A percentile compares a stretch with the other conserved stretches of the same genome.
Evolutionary conservation across 2,113 vertebrate species (phyloP).

Genomic region (Pomatostomus ruficeps): DNA sequence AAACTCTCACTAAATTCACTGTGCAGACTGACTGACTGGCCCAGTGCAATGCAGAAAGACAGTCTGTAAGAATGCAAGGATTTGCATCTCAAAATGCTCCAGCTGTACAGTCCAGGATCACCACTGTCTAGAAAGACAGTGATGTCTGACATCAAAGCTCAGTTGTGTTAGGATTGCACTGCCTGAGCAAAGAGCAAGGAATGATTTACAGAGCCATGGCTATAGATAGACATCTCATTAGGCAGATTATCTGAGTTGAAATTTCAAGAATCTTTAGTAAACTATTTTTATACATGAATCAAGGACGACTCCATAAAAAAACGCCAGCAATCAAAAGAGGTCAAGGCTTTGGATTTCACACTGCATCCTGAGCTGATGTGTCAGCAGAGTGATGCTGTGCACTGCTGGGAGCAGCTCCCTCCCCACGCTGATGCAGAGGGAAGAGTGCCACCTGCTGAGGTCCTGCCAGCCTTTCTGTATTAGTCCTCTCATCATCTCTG

Average conservation of each 20-base stretch:
- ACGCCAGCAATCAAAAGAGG: not conserved
- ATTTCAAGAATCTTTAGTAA: slow-evolving; percentile 15
- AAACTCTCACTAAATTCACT: not conserved
- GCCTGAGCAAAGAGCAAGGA: not conserved
- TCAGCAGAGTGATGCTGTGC: not conserved
- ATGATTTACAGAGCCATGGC: not conserved
- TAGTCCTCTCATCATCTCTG: not conserved
- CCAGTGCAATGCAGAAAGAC: not conserved
- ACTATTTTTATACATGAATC: slow-evolving; percentile 19
- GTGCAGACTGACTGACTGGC: not conserved
- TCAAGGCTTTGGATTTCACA: not conserved
- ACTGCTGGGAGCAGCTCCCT: not conserved
- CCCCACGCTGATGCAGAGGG: not conserved
- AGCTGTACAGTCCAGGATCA: not conserved
- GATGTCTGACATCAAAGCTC: not conserved
- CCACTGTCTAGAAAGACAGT: not conserved
- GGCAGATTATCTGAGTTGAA: not conserved
- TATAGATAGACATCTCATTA: not conserved
- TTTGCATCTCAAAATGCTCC: not conserved
- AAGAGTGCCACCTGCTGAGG: slow-evolving; percentile 43
- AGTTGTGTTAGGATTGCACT: not conserved
- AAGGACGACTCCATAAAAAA: not conserved
- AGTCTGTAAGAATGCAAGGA: not conserved
- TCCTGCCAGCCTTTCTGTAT: not conserved
- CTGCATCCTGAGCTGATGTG: not conserved